Evolutionary conservation across 2,888 invertebrate species (phyloP).

Genomic region (Cryptocephalus moraei): DNA sequence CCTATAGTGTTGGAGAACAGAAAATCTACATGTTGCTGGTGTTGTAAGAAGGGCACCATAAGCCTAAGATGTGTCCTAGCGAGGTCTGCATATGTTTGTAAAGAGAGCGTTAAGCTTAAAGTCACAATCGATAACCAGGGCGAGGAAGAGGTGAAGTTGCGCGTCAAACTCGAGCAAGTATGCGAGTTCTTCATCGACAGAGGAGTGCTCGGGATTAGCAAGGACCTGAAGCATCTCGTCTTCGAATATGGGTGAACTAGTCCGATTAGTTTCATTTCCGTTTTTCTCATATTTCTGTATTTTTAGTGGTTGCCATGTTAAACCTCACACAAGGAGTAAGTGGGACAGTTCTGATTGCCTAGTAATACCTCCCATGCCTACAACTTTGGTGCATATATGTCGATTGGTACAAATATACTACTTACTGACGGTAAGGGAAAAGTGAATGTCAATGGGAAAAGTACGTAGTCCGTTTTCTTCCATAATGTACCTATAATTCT

Average conservation of each 20-base stretch:
- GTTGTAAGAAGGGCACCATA: slow-evolving; percentile 60
- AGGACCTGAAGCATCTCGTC: slow-evolving; percentile 56
- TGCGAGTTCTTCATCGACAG: slow-evolving; percentile 68
- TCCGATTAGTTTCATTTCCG: not conserved
- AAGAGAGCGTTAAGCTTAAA: slow-evolving; percentile 57
- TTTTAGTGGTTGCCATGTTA: slow-evolving; percentile 48
- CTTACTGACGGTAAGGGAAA: slow-evolving; percentile 51
- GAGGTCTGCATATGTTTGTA: slow-evolving; percentile 64
- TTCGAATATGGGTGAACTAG: slow-evolving; percentile 48
- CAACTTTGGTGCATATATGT: slow-evolving; percentile 62
- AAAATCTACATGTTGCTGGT: slow-evolving; percentile 58
- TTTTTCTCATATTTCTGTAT: not conserved
- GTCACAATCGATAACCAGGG: slow-evolving; percentile 60
- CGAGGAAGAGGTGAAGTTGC: slow-evolving; percentile 31
- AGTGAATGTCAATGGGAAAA: too few relatives aligned
- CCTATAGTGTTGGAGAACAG: slow-evolving; percentile 54
- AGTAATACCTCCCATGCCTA: slow-evolving; percentile 64
- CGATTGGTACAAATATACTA: slow-evolving; percentile 58
- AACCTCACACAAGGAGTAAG: slow-evolving; percentile 50
- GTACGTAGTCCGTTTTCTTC: too few relatives aligned
- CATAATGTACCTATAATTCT: too few relatives aligned
- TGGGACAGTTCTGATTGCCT: slow-evolving; percentile 57
- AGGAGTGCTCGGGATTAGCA: slow-evolving; percentile 61
- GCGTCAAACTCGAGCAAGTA: slow-evolving; percentile 44
- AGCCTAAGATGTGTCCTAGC: slow-evolving; percentile 57